Evolutionary conservation across 2,797 vertebrate species (phyloP).

Genomic region (Poecilia wingei): DNA sequence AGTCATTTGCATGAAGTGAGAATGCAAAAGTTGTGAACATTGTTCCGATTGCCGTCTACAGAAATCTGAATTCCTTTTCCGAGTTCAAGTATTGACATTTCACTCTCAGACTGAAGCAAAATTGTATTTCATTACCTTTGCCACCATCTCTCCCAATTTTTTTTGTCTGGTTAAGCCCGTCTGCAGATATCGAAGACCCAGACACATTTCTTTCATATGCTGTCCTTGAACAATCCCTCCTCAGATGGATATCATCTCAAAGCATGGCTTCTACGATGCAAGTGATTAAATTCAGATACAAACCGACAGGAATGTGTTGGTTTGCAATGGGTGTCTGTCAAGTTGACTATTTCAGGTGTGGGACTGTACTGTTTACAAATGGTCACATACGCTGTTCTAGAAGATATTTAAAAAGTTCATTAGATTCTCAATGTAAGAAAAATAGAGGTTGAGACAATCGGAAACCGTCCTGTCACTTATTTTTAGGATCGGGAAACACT

Average conservation of each 20-base stretch:
- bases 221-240: not conserved
- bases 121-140: not conserved
- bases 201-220: not conserved
- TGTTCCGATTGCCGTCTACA: not conserved
- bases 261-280: not conserved
- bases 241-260: not conserved
- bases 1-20: not conserved
- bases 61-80: not conserved
- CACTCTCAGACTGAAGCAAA: not conserved
- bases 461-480: not conserved
- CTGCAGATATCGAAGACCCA: not conserved
- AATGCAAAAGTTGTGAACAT: not conserved
- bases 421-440: not conserved
- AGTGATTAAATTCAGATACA: not conserved
- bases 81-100: not conserved
- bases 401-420: not conserved
- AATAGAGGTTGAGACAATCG: conserved; percentile 2
- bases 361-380: not conserved
- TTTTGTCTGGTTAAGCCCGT: not conserved
- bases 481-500: not conserved
- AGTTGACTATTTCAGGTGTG: not conserved
- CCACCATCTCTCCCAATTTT: not conserved
- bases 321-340: not conserved
- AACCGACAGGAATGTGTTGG: not conserved
- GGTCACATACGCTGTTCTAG: not conserved